A percentile compares a stretch with the other conserved stretches of the same genome.
These are phyloP conservation scores for Takifugu flavidus DNA, from an alignment of 2,113 vertebrate species.

Conservation along the genomic window DNA sequence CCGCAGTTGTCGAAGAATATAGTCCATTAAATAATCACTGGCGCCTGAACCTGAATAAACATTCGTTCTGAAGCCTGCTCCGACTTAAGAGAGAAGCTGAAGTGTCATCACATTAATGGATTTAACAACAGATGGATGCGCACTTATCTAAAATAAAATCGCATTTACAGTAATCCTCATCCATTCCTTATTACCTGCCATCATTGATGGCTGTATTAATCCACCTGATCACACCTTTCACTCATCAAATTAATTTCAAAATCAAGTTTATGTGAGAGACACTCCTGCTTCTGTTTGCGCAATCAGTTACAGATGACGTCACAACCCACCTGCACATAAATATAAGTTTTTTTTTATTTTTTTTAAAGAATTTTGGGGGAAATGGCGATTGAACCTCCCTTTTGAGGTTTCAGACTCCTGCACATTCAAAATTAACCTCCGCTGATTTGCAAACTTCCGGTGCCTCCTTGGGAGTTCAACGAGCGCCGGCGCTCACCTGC, in stretches of 20 bases:
- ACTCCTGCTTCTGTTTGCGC: background rate
- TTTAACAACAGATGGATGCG: conserved; percentile 37
- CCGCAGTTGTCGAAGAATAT: too few species aligned
- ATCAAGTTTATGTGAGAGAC: background rate
- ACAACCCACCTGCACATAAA: background rate
- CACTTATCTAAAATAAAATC: conserved; percentile 19
- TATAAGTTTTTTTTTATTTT: background rate
- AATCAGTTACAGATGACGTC: too few species aligned
- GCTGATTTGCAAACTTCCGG: conserved; percentile 69
- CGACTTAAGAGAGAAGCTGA: background rate
- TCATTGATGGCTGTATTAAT: conserved; percentile 1
- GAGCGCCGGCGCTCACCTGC: conserved; percentile 66
- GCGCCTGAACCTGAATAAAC: background rate
- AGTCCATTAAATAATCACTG: background rate
- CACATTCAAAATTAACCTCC: conserved; percentile 70
- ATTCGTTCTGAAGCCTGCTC: too few species aligned
- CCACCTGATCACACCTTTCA: conserved; percentile 9
- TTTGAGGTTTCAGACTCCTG: conserved; percentile 64
- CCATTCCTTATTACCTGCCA: conserved; percentile 10
- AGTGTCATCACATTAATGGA: conserved; percentile 10
- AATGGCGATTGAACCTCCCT: conserved; percentile 62
- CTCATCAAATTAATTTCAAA: background rate
- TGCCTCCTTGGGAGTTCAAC: conserved; percentile 60
- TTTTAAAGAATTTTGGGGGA: conserved; percentile 12
- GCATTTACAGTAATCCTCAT: conserved; percentile 21